Percentiles rank a stretch among this genome's conserved stretches.
phyloP scores from a whole-genome alignment of 1,140 invertebrate genomes.

The Calliopsis andreniformis region DNA sequence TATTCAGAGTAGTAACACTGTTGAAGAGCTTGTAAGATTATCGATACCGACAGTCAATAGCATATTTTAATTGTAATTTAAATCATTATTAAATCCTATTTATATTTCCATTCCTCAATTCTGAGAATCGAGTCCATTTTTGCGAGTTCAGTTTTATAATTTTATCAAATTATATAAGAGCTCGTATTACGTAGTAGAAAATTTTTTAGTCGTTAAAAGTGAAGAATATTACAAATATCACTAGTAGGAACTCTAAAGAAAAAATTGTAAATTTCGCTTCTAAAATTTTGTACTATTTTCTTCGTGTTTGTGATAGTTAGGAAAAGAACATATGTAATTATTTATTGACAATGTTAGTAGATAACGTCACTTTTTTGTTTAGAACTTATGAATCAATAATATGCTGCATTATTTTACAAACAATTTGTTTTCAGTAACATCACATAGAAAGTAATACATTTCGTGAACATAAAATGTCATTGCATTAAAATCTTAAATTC shows the following conservation, averaged over 20 bases:
- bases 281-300: neutral
- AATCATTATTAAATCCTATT: slow-evolving; percentile 11
- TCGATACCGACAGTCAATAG: slow-evolving; percentile 9
- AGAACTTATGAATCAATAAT: neutral
- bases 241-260: neutral
- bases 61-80: slow-evolving; percentile 39
- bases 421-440: neutral
- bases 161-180: slow-evolving; percentile 20
- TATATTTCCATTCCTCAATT: neutral
- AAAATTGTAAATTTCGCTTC: neutral
- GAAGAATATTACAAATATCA: neutral
- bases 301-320: neutral
- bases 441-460: neutral
- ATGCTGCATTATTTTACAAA: neutral
- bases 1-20: neutral
- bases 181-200: neutral
- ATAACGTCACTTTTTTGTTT: neutral
- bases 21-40: neutral
- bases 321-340: too few relatives aligned
- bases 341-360: too few relatives aligned
- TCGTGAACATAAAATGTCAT: neutral
- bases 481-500: slow-evolving; percentile 2
- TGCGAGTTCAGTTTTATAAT: neutral
- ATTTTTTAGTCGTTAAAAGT: neutral
- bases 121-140: slow-evolving; percentile 5